Percentiles rank a stretch among this genome's conserved stretches.
Conservation (phyloP, 2,797 vertebrate species). For the Pelobates cultripes region DNA sequence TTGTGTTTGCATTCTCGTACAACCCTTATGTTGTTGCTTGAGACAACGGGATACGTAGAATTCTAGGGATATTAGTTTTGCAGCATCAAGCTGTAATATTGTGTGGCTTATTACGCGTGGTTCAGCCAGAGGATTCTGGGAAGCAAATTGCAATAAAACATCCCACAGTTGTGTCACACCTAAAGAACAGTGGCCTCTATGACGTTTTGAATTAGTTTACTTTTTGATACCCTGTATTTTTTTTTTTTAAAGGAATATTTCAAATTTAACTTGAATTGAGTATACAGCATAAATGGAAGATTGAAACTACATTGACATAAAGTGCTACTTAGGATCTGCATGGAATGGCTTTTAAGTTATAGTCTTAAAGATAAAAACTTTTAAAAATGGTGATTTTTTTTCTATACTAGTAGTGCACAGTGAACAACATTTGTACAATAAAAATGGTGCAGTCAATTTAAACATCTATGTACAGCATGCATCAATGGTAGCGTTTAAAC, state of each 20-base stretch:
- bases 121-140: not conserved
- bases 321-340: constrained; percentile 67
- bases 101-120: too few species aligned
- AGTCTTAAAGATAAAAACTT: constrained; percentile 66
- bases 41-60: too few species aligned
- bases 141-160: not conserved
- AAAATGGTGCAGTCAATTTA: constrained; percentile 69
- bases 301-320: constrained; percentile 60
- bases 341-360: constrained; percentile 63
- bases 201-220: too few species aligned
- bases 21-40: too few species aligned
- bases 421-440: constrained; percentile 75
- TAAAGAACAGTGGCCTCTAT: too few species aligned
- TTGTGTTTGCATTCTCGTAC: too few species aligned
- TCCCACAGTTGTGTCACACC: too few species aligned
- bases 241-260: not conserved
- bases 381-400: constrained; percentile 56
- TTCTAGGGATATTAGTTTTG: too few species aligned
- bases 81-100: too few species aligned
- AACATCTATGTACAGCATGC: constrained; percentile 73
- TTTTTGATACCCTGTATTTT: not conserved
- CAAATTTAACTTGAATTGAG: too few species aligned
- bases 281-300: not conserved
- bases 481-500: constrained; percentile 55
- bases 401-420: constrained; percentile 71